A percentile compares a stretch with the other conserved stretches of the same genome.
These are phyloP conservation scores for Calosoma granatense DNA, from an alignment of 1,140 invertebrate species.

Conservation along the genomic window DNA sequence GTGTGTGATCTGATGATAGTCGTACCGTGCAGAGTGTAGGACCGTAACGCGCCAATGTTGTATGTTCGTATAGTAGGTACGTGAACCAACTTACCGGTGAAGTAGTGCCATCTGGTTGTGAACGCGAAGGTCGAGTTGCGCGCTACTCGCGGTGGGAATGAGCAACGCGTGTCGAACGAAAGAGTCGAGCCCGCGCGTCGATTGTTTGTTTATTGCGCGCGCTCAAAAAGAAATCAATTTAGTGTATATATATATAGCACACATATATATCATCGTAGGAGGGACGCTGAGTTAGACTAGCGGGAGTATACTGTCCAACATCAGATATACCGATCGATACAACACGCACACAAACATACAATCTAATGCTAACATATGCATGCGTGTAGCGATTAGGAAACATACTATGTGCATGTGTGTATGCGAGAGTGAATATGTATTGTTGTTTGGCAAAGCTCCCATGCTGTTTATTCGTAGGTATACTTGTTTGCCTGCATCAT, in stretches of 20 bases:
- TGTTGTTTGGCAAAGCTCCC: no score
- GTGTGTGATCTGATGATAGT: no score
- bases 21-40: no score
- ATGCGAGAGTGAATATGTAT: conserved; percentile 18
- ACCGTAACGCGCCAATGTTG: conserved; percentile 13
- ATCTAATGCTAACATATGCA: neutral
- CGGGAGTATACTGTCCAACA: no score
- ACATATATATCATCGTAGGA: neutral
- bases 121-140: no score
- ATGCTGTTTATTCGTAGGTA: no score
- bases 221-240: conserved; percentile 13
- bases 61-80: neutral
- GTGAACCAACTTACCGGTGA: neutral
- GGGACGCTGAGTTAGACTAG: no score
- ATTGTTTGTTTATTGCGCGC: conserved; percentile 13
- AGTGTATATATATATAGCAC: no score
- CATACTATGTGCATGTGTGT: conserved; percentile 12
- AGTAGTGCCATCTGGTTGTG: conserved; percentile 5
- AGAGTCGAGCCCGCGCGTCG: neutral
- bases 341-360: neutral
- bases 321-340: neutral
- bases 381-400: neutral
- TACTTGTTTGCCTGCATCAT: no score
- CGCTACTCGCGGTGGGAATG: no score
- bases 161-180: neutral